Conservation (phyloP, 2,888 invertebrate genomes). For the Girardia tigrina region DNA sequence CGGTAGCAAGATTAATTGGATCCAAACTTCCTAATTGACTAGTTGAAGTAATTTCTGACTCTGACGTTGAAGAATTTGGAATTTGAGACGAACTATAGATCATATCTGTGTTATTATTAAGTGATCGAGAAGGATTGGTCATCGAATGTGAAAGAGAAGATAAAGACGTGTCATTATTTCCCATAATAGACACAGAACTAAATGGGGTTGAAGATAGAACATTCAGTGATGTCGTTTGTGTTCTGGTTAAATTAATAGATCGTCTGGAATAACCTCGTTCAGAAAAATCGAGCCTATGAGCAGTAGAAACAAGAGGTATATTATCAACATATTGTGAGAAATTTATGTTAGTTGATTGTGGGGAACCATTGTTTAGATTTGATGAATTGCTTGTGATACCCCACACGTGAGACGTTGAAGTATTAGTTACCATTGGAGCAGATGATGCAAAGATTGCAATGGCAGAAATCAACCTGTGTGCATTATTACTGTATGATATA, state of each 20-base stretch:
- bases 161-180: not conserved
- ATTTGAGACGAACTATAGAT: not conserved
- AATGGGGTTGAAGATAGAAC: not conserved
- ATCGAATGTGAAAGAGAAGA: not conserved
- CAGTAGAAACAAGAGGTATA: not conserved
- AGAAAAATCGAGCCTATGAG: constrained; percentile 11
- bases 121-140: not conserved
- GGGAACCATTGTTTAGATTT: not conserved
- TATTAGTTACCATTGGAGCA: not conserved
- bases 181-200: constrained; percentile 11
- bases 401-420: not conserved
- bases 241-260: not conserved
- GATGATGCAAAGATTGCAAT: constrained; percentile 1
- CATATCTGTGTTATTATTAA: constrained; percentile 12
- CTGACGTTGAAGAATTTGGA: not conserved
- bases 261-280: not conserved
- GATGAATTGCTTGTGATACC: constrained; percentile 13
- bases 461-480: not conserved
- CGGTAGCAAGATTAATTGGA: not conserved
- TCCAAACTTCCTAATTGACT: not conserved
- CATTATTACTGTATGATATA: not conserved
- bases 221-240: not conserved
- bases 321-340: not conserved
- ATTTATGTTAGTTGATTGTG: not conserved
- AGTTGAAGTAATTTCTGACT: not conserved